phyloP scores from a whole-genome alignment of 2,888 invertebrate species.

The Nemurella pictetii region DNA sequence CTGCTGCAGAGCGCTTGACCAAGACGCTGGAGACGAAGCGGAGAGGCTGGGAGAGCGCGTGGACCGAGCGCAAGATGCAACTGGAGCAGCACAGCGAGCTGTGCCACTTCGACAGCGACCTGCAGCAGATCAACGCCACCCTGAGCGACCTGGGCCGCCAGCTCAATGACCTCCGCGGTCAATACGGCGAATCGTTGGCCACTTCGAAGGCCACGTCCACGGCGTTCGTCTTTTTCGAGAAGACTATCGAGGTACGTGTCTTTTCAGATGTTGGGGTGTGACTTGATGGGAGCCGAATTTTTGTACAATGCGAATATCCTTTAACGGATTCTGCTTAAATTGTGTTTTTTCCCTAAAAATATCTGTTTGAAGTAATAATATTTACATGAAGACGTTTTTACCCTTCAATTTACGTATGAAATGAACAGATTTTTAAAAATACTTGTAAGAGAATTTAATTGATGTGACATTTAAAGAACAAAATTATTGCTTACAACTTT shows the following conservation, averaged over 20 bases:
- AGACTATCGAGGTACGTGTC: conserved; percentile 71
- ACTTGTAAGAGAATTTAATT: no score
- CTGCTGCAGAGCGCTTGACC: conserved; percentile 59
- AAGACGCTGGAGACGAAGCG: conserved; percentile 63
- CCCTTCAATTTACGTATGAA: no score
- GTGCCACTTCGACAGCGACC: conserved; percentile 69
- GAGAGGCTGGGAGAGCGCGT: conserved; percentile 66
- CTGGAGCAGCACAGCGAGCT: conserved; percentile 66
- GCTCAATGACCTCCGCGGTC: conserved; percentile 64
- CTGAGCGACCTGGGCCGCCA: conserved; percentile 68
- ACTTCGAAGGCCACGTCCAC: conserved; percentile 70
- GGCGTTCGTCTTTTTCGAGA: conserved; percentile 75
- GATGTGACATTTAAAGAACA: no score
- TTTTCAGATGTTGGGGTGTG: no score
- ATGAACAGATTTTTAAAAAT: no score
- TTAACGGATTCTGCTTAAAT: no score
- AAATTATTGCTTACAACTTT: no score
- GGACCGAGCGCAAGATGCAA: conserved; percentile 61
- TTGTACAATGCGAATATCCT: no score
- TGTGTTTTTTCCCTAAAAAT: no score
- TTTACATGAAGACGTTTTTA: no score
- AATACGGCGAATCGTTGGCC: conserved; percentile 72
- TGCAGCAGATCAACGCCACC: conserved; percentile 70
- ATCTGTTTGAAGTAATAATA: no score
- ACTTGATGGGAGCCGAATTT: no score